Conservation (phyloP, 2,113 vertebrate species). For the Petaurus breviceps region DNA sequence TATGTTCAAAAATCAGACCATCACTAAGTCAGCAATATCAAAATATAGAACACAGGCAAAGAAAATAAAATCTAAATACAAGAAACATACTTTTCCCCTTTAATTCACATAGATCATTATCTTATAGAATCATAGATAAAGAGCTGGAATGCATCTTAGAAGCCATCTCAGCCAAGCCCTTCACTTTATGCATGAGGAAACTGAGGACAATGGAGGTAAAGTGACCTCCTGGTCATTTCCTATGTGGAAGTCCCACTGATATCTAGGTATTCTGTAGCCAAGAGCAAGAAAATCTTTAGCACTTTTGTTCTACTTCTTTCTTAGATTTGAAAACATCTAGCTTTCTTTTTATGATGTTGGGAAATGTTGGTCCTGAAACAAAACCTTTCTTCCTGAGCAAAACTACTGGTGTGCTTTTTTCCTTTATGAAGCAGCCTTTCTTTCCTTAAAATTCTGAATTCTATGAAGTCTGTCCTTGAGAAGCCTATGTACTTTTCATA, state of each 20-base stretch:
- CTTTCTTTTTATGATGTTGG: not conserved
- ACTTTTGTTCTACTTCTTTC: not conserved
- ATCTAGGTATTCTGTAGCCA: not conserved
- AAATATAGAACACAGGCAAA: not conserved
- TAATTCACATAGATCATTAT: not conserved
- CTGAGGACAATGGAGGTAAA: not conserved
- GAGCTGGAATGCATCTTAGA: not conserved
- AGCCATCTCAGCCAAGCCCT: not conserved
- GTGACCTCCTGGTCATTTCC: not conserved
- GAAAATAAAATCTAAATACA: not conserved
- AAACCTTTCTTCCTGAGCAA: not conserved
- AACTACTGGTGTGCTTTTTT: not conserved
- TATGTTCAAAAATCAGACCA: not conserved
- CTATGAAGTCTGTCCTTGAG: not conserved
- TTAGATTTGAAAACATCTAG: conserved; percentile 13
- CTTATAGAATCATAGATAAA: not conserved
- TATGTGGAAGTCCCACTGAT: not conserved
- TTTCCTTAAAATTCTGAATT: conserved; percentile 16
- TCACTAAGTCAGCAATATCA: not conserved
- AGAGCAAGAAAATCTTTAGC: not conserved
- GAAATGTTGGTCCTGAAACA: not conserved
- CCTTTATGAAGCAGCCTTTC: not conserved
- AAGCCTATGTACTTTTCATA: conserved; percentile 3
- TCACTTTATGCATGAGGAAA: not conserved
- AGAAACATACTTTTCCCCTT: not conserved